phyloP scores from a whole-genome alignment of 2,888 invertebrate species.

The Pseudococcus jackbeardsleyi region DNA sequence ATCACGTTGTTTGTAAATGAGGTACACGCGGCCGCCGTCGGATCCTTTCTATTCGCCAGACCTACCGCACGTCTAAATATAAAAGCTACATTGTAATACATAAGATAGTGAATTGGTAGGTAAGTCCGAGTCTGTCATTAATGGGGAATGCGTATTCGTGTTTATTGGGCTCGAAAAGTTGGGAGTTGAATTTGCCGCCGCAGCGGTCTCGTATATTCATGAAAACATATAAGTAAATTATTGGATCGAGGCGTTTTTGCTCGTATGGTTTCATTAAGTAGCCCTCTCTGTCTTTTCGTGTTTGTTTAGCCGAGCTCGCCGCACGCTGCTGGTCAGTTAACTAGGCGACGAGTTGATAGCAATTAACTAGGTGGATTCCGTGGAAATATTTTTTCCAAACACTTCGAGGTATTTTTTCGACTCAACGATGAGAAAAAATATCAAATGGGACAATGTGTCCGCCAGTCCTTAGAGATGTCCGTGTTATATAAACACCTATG shows the following conservation, averaged over 20 bases:
- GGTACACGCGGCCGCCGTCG: neutral
- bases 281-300: slow-evolving; percentile 4
- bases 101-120: neutral
- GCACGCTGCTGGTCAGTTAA: neutral
- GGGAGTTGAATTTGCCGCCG: neutral
- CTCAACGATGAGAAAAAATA: neutral
- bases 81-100: slow-evolving; percentile 37
- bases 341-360: neutral
- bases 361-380: neutral
- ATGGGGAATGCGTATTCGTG: slow-evolving; percentile 29
- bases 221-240: slow-evolving; percentile 37
- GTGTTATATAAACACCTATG: neutral
- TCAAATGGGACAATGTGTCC: neutral
- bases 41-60: slow-evolving; percentile 17
- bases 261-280: neutral
- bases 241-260: slow-evolving; percentile 48
- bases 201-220: neutral
- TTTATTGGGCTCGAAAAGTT: slow-evolving; percentile 9
- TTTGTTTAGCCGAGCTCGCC: neutral
- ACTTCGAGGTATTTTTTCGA: neutral
- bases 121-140: slow-evolving; percentile 33
- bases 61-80: slow-evolving; percentile 36
- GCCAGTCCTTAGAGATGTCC: neutral
- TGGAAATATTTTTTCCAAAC: neutral
- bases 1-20: slow-evolving; percentile 50